Conservation (phyloP, 2,797 vertebrate genomes). For the Adrianichthys oophorus region DNA sequence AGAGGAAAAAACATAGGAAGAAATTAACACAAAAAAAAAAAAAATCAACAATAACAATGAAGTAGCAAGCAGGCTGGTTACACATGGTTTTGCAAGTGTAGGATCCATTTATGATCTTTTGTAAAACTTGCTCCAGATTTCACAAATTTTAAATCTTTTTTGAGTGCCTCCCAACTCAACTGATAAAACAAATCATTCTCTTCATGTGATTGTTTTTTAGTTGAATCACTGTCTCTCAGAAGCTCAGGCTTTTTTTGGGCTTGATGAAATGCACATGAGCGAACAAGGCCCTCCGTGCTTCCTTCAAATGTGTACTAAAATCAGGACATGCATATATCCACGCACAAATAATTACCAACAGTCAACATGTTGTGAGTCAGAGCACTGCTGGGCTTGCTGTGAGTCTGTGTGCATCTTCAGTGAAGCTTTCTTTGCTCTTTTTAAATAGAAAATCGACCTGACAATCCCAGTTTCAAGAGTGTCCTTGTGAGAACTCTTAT, state of each 20-base stretch:
- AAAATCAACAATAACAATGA: no score
- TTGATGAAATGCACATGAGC: background rate
- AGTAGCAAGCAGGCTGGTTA: no score
- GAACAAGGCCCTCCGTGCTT: background rate
- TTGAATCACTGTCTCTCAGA: background rate
- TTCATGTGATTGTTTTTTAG: background rate
- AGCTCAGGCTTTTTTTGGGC: background rate
- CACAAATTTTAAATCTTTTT: background rate
- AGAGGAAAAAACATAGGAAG: background rate
- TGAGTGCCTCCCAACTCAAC: background rate
- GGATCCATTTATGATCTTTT: no score
- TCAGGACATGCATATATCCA: conserved; percentile 3
- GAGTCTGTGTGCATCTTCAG: background rate
- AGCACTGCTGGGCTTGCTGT: conserved; percentile 3
- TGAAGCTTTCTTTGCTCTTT: background rate
- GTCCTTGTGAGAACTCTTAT: no score
- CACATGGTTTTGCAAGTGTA: no score
- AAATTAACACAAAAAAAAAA: background rate
- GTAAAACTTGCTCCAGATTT: no score
- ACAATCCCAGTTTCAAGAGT: background rate
- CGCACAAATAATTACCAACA: conserved; percentile 3
- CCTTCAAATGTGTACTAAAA: background rate
- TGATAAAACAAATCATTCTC: background rate
- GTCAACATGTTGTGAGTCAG: conserved; percentile 14
- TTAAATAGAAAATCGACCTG: background rate